These are phyloP conservation scores for Kryphioiulus occultus DNA, from an alignment of 2,888 invertebrate genomes.

Conservation along the genomic window DNA sequence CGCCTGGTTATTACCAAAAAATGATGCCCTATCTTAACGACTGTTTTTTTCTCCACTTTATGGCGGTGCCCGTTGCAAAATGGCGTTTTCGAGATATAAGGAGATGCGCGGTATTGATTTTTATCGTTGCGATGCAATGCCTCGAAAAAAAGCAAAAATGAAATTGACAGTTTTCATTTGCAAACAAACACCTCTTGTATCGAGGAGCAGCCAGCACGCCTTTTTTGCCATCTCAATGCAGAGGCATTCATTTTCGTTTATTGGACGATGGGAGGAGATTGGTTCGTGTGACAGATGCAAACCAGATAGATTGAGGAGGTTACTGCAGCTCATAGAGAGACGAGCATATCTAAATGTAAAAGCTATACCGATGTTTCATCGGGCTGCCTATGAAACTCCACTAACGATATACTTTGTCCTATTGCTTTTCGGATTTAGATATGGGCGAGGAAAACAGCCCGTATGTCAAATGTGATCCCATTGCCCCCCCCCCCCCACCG, in stretches of 20 bases:
- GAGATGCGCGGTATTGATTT: conserved; percentile 38
- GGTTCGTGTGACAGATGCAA: conserved; percentile 45
- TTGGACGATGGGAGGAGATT: conserved; percentile 39
- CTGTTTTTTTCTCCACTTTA: not conserved
- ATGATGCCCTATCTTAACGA: conserved; percentile 22
- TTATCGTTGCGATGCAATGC: not conserved
- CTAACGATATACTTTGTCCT: conserved; percentile 39
- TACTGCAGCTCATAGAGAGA: not conserved
- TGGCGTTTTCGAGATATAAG: not conserved
- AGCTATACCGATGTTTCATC: conserved; percentile 12
- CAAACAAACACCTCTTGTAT: conserved; percentile 46
- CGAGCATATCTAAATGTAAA: conserved; percentile 10
- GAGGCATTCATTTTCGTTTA: conserved; percentile 41
- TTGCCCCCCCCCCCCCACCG: not conserved
- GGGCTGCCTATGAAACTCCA: not conserved
- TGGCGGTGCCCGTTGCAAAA: not conserved
- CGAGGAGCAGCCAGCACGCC: not conserved
- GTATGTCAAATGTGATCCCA: conserved; percentile 37
- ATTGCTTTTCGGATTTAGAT: conserved; percentile 45
- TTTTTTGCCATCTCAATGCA: not conserved
- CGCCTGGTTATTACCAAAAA: conserved; percentile 14
- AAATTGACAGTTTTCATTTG: conserved; percentile 47
- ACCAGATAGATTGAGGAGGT: conserved; percentile 45
- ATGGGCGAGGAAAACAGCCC: conserved; percentile 39
- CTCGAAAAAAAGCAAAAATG: conserved; percentile 38